Base-by-base conservation (phyloP, 2,888 invertebrate genomes). In the Drosophila vallismaia region DNA sequence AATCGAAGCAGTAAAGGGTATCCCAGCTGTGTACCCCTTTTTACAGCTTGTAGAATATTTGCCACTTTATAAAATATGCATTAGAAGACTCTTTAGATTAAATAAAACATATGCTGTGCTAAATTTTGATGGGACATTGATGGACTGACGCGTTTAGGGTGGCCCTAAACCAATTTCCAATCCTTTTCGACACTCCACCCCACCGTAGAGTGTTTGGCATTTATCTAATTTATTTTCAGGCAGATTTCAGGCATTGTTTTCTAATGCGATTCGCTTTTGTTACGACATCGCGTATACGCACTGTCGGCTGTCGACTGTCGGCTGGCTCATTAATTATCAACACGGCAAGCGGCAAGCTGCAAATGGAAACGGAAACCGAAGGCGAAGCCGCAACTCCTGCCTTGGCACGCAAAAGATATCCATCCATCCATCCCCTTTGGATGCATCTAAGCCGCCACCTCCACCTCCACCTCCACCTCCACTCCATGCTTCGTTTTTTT, bases 241-340 rank as follows among this genome's bases (percentile, higher is more conserved):
- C 10, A 1, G 29, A 14, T 24, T 45, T 40, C 10, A 26, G n/a
- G n/a, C 19, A 42, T 26, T 28, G 33, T 10, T 46, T 46, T 51
- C 29, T 10, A 26, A 10, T 53, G 46, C 24, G 9, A 9, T 10
- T 19, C 14, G 9, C 38, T 29, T 73, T 66, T 44, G 40, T 59
- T 74, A 64, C 56, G 52, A 33, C 53, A 62, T 71, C 66, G 48
- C 66, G 66, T 57, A 62, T 74, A 74, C 74, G 77, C 52, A 50
- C 55, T n/a, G 52, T 50, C 31, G 40, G 68, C 14, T 14, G 14
- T 50, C 31, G 40, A 63, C 14, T 14, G 14, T 14, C 14, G 19
- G 19, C 19, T 19, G 19, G 19, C 64, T 56, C 77, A 79, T 74
- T 77, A 70, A 79, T 75, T 80, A 80, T 71, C 59, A 59, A 45